Conservation (phyloP, 64 coral and sea anemone species). For the Porites australiensis region DNA sequence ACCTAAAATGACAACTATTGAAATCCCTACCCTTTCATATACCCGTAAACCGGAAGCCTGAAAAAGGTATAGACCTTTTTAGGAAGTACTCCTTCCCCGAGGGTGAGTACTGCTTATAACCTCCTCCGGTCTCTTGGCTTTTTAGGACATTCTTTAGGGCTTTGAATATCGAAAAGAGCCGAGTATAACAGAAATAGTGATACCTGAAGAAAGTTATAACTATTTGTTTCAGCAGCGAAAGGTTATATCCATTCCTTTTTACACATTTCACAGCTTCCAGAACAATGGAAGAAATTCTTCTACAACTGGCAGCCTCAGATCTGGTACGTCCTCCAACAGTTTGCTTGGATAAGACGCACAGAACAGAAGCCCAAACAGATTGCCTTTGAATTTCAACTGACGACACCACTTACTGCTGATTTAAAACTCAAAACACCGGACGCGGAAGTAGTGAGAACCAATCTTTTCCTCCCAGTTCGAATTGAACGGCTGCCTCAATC, state of each 20-base stretch:
- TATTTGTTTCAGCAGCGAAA: not conserved
- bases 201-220: too few species aligned
- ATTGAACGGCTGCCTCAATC: conserved; percentile 25
- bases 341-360: conserved; percentile 22
- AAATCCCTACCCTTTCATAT: too few species aligned
- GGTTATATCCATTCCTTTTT: not conserved
- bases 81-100: too few species aligned
- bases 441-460: not conserved
- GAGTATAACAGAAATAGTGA: too few species aligned
- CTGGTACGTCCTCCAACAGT: conserved; percentile 38
- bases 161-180: too few species aligned
- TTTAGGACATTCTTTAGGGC: too few species aligned
- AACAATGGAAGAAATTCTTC: not conserved
- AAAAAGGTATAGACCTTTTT: too few species aligned
- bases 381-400: not conserved
- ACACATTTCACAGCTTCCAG: conserved; percentile 30
- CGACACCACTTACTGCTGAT: conserved; percentile 2
- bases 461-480: not conserved
- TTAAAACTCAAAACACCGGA: not conserved
- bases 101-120: too few species aligned
- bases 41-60: too few species aligned
- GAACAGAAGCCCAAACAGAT: conserved; percentile 9
- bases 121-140: too few species aligned
- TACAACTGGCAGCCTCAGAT: conserved; percentile 59
- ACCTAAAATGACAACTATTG: too few species aligned